Evolutionary conservation across 1,140 invertebrate species (phyloP), one percentile per base, ranked within the genome.

Genomic region (Batillaria attramentaria): DNA sequence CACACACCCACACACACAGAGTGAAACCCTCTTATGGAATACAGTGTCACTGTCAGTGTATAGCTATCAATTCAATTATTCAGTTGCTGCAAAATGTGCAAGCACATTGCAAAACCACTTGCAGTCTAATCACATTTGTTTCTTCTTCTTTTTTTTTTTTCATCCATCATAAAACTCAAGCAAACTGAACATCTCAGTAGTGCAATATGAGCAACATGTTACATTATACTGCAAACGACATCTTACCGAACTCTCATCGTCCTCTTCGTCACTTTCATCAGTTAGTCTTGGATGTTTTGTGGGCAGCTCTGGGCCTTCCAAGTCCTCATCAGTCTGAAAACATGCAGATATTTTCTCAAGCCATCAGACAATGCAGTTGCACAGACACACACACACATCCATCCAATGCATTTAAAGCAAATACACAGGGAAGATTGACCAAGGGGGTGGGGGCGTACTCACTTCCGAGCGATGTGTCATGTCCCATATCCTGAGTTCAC

Each of bases 401-500:
- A n/a, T n/a, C 50, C 50, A 54, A 20, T 54, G 18, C 50, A 54
- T 54, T 2, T 54, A n/a, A 54, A 54, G n/a, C 50, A 54, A 20
- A 2, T n/a, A 54, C n/a, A 2, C 50, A 1, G 18, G 18, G 3
- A 54, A 54, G 3, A n/a, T 20, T 2, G n/a, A 3, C 18, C 50
- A 1, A 54, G 50, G n/a, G n/a, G 3, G 18, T n/a, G 18, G n/a
- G 3, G 50, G 50, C 50, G 18, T 20, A 77, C 80, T 60, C 10
- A 77, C 79, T 79, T 81, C 78, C 41, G 78, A 68, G 28, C 16
- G 76, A 79, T 85, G 91, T 92, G 16, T 84, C 74, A 94, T 86
- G 77, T 93, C 95, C 94, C 96, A 99, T 0, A 98, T 95, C 84
- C 94, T 91, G 65, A 99, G 91, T 90, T 97, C 95, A 84, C 93